These are phyloP conservation scores for Pedionomus torquatus DNA, from an alignment of 2,113 vertebrate genomes.

Conservation along the genomic window DNA sequence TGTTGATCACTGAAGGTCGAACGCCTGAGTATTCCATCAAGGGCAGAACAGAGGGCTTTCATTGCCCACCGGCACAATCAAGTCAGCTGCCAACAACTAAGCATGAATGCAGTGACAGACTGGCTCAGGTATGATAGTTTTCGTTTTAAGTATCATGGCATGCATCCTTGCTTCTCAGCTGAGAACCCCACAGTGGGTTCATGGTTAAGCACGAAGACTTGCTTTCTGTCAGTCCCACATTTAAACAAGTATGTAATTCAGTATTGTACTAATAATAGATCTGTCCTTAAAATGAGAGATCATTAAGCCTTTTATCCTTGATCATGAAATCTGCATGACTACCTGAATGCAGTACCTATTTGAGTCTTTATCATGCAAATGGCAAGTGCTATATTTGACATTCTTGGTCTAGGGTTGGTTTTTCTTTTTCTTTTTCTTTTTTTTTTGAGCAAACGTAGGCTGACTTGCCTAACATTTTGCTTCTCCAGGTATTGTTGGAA, in stretches of 20 bases:
- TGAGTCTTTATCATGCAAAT: constrained; percentile 51
- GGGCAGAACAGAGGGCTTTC: constrained; percentile 93
- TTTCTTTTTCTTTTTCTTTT: background rate
- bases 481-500: constrained; percentile 24
- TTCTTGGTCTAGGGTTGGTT: background rate
- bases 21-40: constrained; percentile 95
- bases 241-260: background rate
- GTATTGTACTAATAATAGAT: constrained; percentile 19
- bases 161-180: background rate
- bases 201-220: background rate
- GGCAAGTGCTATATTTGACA: background rate
- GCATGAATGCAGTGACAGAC: constrained; percentile 94
- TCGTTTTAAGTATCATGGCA: background rate
- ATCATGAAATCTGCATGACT: constrained; percentile 16
- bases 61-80: constrained; percentile 95
- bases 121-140: constrained; percentile 85
- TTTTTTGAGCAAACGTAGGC: background rate
- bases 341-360: constrained; percentile 13
- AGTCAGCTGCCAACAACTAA: constrained; percentile 84
- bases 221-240: background rate
- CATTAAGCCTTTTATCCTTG: constrained; percentile 56
- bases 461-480: background rate
- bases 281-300: constrained; percentile 45
- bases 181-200: background rate
- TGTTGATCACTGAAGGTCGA: constrained; percentile 96